Percentiles rank a stretch among this genome's conserved stretches.
Evolutionary conservation across 2,113 vertebrate species (phyloP).

Genomic region (Rhineura floridana): DNA sequence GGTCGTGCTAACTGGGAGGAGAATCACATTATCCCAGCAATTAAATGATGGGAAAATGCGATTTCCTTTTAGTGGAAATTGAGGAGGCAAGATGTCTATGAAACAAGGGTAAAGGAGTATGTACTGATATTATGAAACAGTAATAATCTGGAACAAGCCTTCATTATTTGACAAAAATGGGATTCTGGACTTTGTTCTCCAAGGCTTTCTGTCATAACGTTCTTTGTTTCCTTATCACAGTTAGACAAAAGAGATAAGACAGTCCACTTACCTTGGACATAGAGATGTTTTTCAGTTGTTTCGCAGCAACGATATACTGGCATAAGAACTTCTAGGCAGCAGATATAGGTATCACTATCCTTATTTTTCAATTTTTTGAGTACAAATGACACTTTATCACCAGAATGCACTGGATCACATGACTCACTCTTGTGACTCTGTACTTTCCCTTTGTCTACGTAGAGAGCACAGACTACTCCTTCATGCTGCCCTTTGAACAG

Average conservation of each 20-base stretch:
- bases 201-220: not conserved
- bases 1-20: not conserved
- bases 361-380: constrained; percentile 71
- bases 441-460: constrained; percentile 1
- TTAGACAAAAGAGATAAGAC: not conserved
- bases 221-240: not conserved
- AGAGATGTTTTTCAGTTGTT: constrained; percentile 69
- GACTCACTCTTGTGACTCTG: constrained; percentile 22
- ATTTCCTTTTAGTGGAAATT: constrained; percentile 54
- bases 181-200: not conserved
- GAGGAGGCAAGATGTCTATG: not conserved
- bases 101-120: not conserved
- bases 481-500: constrained; percentile 63
- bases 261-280: constrained; percentile 75
- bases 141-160: not conserved
- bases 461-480: constrained; percentile 68
- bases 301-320: constrained; percentile 66
- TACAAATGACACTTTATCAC: constrained; percentile 67
- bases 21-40: not conserved
- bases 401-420: constrained; percentile 63
- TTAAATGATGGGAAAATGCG: constrained; percentile 20
- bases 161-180: not conserved
- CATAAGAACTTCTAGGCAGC: constrained; percentile 65
- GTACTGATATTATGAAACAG: not conserved
- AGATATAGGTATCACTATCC: constrained; percentile 68